Conservation (phyloP, 2,113 vertebrate genomes). For the Martes martes region DNA sequence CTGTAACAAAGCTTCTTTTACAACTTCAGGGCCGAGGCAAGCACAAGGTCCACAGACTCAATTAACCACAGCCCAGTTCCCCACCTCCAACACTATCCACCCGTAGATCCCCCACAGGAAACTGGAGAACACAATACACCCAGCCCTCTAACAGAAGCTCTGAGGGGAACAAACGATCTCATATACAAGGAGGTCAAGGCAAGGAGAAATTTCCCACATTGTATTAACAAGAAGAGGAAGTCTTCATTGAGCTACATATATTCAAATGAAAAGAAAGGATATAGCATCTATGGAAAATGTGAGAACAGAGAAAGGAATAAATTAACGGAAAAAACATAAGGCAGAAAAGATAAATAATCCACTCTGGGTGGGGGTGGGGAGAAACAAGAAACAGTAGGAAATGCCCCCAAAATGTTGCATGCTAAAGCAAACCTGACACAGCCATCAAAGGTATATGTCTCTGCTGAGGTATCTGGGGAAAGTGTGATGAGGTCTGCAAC, state of each 20-base stretch:
- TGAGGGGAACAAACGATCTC: neutral
- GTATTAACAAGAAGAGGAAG: neutral
- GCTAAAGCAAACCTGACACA: neutral
- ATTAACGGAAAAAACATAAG: neutral
- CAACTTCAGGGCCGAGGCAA: neutral
- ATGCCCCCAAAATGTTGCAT: neutral
- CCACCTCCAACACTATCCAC: too few relatives aligned
- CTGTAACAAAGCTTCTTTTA: neutral
- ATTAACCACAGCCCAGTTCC: neutral
- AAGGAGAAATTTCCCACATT: neutral
- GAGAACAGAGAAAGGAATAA: neutral
- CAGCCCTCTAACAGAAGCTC: neutral
- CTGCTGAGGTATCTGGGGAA: neutral
- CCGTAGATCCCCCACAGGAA: neutral
- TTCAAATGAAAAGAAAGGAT: neutral
- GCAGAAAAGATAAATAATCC: neutral
- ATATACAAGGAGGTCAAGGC: neutral
- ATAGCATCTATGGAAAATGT: neutral
- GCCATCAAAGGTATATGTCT: neutral
- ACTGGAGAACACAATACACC: neutral
- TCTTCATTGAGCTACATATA: neutral
- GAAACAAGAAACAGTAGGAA: neutral
- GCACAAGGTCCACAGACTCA: neutral
- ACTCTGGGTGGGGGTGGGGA: neutral
- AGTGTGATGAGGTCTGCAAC: neutral